Conservation (phyloP, 1,140 invertebrate species). For the Agrypnia vestita region DNA sequence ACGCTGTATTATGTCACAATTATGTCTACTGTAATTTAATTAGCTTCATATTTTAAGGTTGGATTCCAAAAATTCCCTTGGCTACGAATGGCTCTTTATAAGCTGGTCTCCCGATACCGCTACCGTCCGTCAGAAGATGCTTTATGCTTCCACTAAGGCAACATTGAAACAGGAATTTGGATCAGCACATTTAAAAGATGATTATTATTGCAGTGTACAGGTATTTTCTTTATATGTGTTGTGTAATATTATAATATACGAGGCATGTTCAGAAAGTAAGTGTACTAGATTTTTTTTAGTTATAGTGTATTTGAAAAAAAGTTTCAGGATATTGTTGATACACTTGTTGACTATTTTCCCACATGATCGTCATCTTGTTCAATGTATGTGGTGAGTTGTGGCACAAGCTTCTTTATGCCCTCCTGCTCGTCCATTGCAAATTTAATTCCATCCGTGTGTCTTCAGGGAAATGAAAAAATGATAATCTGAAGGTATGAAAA, state of each 20-base stretch:
- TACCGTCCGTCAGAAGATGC: slow-evolving; percentile 95
- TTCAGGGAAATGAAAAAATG: background rate
- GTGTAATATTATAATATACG: too few relatives aligned
- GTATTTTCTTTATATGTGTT: slow-evolving; percentile 74
- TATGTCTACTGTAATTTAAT: too few relatives aligned
- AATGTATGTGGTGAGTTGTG: background rate
- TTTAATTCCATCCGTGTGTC: background rate
- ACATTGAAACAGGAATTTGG: slow-evolving; percentile 98
- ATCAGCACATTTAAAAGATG: slow-evolving; percentile 93
- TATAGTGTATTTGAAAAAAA: background rate
- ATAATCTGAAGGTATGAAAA: slow-evolving; percentile 19
- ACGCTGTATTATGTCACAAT: too few relatives aligned
- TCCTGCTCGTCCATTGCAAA: background rate
- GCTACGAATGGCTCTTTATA: slow-evolving; percentile 95
- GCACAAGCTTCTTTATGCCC: background rate
- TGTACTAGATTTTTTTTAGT: background rate
- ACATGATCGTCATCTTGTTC: background rate
- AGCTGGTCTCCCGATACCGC: slow-evolving; percentile 95
- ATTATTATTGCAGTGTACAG: slow-evolving; percentile 88
- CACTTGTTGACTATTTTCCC: background rate
- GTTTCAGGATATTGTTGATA: background rate
- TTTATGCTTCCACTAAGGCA: slow-evolving; percentile 98
- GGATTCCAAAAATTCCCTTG: slow-evolving; percentile 84
- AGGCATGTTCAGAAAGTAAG: slow-evolving; percentile 6
- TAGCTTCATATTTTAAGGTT: slow-evolving; percentile 74